phyloP scores from a whole-genome alignment of 2,113 vertebrate species.

The Tupaia chinensis region DNA sequence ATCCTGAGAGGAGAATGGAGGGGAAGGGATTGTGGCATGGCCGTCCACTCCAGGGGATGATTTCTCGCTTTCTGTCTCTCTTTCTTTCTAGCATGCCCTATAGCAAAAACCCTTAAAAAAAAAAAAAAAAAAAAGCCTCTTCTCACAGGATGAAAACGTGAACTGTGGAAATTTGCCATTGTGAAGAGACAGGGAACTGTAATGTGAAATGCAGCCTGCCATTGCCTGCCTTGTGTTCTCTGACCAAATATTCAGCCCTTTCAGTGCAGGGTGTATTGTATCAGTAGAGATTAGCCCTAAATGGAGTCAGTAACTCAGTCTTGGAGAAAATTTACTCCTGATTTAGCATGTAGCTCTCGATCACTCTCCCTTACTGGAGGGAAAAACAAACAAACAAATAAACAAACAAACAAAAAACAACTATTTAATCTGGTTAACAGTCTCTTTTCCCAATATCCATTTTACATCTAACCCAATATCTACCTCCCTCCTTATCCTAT shows the following conservation, averaged over 20 bases:
- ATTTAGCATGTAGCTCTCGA: background rate
- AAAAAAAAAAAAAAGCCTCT: background rate
- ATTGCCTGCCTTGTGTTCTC: background rate
- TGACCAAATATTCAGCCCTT: background rate
- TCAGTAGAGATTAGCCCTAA: background rate
- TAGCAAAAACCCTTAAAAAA: no score
- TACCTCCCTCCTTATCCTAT: background rate
- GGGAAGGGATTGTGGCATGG: no score
- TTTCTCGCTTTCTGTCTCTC: no score
- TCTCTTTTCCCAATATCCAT: background rate
- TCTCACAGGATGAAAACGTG: background rate
- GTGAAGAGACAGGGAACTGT: background rate
- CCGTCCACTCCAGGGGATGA: no score
- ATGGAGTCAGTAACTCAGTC: background rate
- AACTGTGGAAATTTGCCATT: background rate
- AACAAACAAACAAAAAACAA: no score
- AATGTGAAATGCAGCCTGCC: background rate
- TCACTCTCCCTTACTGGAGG: background rate
- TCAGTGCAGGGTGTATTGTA: background rate
- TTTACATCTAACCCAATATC: background rate
- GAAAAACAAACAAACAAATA: no score
- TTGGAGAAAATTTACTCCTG: conserved; percentile 38
- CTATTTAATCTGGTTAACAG: background rate
- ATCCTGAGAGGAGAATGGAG: no score
- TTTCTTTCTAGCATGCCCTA: no score